These are phyloP conservation scores for Anser brachyrhynchus DNA, from an alignment of 2,113 vertebrate genomes.

Conservation along the genomic window DNA sequence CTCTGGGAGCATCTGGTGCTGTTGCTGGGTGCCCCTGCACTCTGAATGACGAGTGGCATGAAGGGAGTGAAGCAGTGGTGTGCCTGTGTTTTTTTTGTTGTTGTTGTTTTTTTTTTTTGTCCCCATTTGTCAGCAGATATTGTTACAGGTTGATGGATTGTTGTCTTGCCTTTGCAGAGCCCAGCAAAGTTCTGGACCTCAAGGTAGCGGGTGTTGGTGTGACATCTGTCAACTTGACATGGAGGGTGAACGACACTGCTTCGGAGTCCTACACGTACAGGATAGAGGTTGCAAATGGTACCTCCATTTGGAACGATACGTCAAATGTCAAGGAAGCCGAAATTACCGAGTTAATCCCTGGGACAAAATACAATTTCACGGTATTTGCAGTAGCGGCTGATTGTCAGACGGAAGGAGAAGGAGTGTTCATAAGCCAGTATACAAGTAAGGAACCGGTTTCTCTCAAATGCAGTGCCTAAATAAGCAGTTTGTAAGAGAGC, in stretches of 20 bases:
- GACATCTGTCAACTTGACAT: neutral
- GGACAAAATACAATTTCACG: neutral
- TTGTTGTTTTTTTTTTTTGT: neutral
- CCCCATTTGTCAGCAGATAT: neutral
- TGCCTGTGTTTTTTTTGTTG: neutral
- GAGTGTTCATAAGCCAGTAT: accelerated
- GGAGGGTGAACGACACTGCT: neutral
- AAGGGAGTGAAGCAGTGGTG: neutral
- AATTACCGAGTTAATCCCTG: neutral
- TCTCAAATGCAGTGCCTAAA: neutral
- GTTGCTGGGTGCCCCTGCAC: no score
- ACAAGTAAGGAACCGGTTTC: neutral
- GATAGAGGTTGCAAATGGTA: neutral
- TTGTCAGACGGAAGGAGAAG: neutral
- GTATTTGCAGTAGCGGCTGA: neutral
- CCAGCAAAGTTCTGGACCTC: neutral
- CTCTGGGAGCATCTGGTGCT: neutral
- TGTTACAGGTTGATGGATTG: neutral
- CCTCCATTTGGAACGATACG: accelerated
- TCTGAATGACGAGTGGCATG: no score
- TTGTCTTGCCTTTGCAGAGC: neutral
- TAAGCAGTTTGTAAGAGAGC: no score
- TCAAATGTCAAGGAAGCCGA: accelerated
- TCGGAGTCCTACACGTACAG: neutral
- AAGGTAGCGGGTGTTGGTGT: neutral